Conservation (phyloP, 2,888 invertebrate species). For the Drosophila peninsularis region DNA sequence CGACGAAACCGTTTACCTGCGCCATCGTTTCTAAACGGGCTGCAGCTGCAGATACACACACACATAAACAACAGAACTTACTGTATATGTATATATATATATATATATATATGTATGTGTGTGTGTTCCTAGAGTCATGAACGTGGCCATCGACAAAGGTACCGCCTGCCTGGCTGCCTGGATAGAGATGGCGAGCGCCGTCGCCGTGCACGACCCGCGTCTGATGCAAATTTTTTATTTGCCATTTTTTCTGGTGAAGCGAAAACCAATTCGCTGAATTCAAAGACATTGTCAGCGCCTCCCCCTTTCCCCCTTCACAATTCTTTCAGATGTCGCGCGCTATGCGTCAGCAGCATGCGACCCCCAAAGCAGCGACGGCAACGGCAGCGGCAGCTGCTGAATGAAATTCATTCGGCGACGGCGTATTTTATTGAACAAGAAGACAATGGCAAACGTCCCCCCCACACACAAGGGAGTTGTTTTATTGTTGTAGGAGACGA, state of each 20-base stretch:
- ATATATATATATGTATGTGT: neutral
- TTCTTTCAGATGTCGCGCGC: conserved; percentile 19
- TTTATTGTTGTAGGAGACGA: conserved; percentile 52
- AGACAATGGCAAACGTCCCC: conserved; percentile 58
- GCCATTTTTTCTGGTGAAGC: conserved; percentile 11
- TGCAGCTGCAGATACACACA: conserved; percentile 59
- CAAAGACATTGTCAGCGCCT: conserved; percentile 27
- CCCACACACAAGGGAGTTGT: conserved; percentile 62
- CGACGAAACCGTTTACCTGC: conserved; percentile 54
- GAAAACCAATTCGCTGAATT: conserved; percentile 51
- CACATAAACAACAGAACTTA: conserved; percentile 15
- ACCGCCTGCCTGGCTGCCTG: conserved; percentile 36
- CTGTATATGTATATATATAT: neutral
- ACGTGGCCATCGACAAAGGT: conserved; percentile 52
- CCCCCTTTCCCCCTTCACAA: neutral
- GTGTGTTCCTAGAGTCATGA: conserved; percentile 40
- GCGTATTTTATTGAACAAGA: conserved; percentile 70
- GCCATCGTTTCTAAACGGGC: conserved; percentile 53
- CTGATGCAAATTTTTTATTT: conserved; percentile 50
- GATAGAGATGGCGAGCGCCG: conserved; percentile 2
- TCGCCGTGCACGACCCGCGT: conserved; percentile 18
- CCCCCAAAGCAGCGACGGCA: conserved; percentile 50
- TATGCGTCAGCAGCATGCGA: conserved; percentile 60
- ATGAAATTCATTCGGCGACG: conserved; percentile 59
- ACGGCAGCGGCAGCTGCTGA: conserved; percentile 39